These are phyloP conservation scores for Solenodon paradoxus DNA, from an alignment of 2,113 vertebrate species.

Conservation along the genomic window DNA sequence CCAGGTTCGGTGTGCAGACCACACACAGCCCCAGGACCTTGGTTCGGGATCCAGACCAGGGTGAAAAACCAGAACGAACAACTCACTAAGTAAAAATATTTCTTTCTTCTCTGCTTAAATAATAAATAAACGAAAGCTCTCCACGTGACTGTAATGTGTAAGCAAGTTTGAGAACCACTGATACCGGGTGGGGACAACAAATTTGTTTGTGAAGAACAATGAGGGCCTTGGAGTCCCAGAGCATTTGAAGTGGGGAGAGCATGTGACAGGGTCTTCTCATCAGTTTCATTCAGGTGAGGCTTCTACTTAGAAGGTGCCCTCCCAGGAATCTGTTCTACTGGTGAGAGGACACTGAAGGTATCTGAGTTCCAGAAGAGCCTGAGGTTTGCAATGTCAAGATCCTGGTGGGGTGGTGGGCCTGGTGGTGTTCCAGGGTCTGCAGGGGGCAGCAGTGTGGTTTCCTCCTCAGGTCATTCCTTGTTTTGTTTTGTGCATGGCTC, in stretches of 20 bases:
- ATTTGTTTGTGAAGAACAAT: not conserved
- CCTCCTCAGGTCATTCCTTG: too few relatives aligned
- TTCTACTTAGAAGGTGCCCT: not conserved
- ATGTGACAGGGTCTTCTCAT: too few relatives aligned
- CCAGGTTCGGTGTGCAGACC: not conserved
- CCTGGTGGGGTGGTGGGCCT: not conserved
- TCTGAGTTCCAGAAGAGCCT: not conserved
- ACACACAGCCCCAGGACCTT: not conserved
- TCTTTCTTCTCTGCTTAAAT: too few relatives aligned
- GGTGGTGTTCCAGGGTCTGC: not conserved
- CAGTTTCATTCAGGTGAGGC: not conserved
- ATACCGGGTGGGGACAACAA: too few relatives aligned
- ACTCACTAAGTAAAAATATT: too few relatives aligned
- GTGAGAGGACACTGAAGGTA: not conserved
- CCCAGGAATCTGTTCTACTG: rapidly evolving
- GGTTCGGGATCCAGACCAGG: too few relatives aligned
- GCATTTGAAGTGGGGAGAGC: rapidly evolving
- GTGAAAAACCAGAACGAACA: too few relatives aligned
- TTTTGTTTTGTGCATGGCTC: not conserved
- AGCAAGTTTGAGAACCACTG: too few relatives aligned
- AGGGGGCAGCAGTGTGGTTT: not conserved
- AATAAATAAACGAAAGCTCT: too few relatives aligned
- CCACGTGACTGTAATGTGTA: too few relatives aligned
- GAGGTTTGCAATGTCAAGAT: not conserved
- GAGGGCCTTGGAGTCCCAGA: not conserved